Evolutionary conservation across 2,888 invertebrate genomes (phyloP), one percentile per base, ranked within the genome.

Genomic region (Glaucopsyche alexis): DNA sequence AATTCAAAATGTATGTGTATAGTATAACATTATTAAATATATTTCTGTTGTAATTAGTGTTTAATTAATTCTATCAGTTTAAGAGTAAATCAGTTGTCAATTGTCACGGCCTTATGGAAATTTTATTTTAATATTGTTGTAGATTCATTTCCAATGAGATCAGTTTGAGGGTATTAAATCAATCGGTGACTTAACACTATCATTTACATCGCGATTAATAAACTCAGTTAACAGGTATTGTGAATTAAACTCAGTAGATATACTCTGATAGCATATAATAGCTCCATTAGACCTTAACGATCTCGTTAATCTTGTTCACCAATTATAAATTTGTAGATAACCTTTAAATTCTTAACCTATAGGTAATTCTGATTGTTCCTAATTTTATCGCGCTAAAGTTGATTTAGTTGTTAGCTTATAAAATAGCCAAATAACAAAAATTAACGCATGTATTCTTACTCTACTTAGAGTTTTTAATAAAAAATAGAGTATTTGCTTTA

Each of bases 141-240:
- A 38, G 60, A 69, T 69, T 69, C 29, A 69, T 69, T 19, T 29
- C 14, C 49, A 47, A 49, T 69, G 69, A 69, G 69, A 69, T 69
- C 69, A 71, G 74, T 72, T 77, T 60, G 60, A 60, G 77, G 77
- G 78, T 77, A 80, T 81, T 81, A 81, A 80, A 78, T 77, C 74
- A 49, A 38, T 50, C 19, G 67, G 47, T 71, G 40, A 52, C 71
- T 55, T 52, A 71, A 71, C 55, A 71, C 55, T 71, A 71, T 71
- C 55, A 60, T 38, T 71, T 71, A 60, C 60, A 71, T 71, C 60
- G 8, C 47, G 16, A 71, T 45, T 64, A 60, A 60, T 64, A 42
- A 71, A 60, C 69, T 69, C 49, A 71, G 38, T 55, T 71, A 71
- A 50, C 38, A 19, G 70, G 9, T 70, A 70, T 52, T 19, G 55